Evolutionary conservation across 92 coral and sea anemone species (phyloP), one percentile per base, ranked within the genome.

Genomic region (Hydrozoanthus gracilis): DNA sequence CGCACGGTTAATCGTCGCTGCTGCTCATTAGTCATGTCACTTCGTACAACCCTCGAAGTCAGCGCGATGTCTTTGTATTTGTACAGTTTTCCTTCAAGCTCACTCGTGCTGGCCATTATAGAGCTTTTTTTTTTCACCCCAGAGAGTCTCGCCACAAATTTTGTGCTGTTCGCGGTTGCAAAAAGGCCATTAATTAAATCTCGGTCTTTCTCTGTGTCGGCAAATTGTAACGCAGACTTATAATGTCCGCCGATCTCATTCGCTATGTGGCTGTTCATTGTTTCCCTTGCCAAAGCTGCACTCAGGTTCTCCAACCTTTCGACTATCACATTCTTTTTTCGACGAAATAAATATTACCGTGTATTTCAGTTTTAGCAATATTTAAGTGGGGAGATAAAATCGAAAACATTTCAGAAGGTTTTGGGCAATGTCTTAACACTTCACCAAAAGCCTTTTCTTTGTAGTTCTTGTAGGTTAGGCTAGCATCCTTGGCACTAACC

Each of bases 141-240:
- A 13, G 50, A 44, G 44, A 77, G 17, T 6, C 27, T 4, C 17
- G 82, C 82, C 67, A 51, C 44, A 14, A 77, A 77, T 44, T 15
- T 77, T 3, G 68, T 18, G 6, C 66, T 77, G 14, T 39, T 77
- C 5, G 13, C 44, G 45, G 50, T 71, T 45, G 76, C 45, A 14
- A 71, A 76, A 45, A 90, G 73, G 27, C 73, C 90, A 52, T 60
- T 90, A 11, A 90, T 71, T 18, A 78, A 61, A 73, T 82, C 93
- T 73, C 88, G 68, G 83, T 87, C 90, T 55, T 84, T 78, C 68
- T 91, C 86, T 18, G 89, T 88, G 61, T 88, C 94, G 45, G 45
- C 51, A 71, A 44, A 12, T 46, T 71, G 4, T 17, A 71, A 17
- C 45, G 13, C 45, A 4, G 68, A 48, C 5, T 68, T 47, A 62